A percentile compares a stretch with the other conserved stretches of the same genome.
Evolutionary conservation across 2,888 invertebrate genomes (phyloP).

Genomic region (Melanargia galathea): DNA sequence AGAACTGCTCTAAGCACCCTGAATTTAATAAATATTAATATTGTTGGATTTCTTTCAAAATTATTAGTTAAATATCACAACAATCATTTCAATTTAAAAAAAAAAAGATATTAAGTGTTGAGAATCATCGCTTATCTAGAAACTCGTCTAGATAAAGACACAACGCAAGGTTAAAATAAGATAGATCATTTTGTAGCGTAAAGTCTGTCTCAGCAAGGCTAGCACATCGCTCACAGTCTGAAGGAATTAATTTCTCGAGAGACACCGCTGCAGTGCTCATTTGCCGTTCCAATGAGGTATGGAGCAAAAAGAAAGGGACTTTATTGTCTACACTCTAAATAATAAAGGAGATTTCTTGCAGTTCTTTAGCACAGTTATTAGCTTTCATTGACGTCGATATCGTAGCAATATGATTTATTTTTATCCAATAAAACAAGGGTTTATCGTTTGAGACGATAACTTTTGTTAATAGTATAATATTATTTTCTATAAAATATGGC

Average conservation of each 20-base stretch:
- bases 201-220: constrained; percentile 17
- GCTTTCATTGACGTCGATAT: neutral
- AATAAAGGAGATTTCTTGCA: neutral
- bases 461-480: neutral
- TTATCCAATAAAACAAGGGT: neutral
- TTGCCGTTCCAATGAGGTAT: constrained; percentile 24
- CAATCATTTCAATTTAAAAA: neutral
- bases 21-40: too few relatives aligned
- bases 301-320: constrained; percentile 17
- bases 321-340: constrained; percentile 6
- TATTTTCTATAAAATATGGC: too few relatives aligned
- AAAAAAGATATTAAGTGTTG: neutral
- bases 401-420: neutral
- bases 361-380: neutral
- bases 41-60: too few relatives aligned
- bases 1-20: too few relatives aligned
- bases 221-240: constrained; percentile 24
- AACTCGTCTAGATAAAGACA: neutral
- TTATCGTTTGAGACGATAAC: neutral
- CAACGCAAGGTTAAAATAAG: constrained; percentile 21
- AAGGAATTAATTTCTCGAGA: constrained; percentile 39
- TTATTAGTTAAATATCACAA: too few relatives aligned
- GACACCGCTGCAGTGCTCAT: constrained; percentile 30
- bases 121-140: neutral
- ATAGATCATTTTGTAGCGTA: constrained; percentile 1